Conservation (phyloP, 2,888 invertebrate genomes). For the Therioaphis trifolii region DNA sequence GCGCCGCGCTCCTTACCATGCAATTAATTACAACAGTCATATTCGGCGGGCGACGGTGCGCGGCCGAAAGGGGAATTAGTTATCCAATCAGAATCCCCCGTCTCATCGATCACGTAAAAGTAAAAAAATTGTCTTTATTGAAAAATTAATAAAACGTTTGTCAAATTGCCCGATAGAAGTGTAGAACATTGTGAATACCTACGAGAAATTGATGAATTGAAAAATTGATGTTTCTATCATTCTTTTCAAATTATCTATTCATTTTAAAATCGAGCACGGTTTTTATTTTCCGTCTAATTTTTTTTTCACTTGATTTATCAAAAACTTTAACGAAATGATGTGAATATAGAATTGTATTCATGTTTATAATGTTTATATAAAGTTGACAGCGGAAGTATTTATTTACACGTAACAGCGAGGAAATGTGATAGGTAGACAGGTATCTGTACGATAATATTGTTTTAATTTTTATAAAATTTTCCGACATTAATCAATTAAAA, state of each 20-base stretch:
- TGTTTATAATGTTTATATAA: no score
- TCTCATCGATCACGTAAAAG: conserved; percentile 19
- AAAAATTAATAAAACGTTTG: conserved; percentile 33
- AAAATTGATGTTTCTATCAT: not conserved
- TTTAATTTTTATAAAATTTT: no score
- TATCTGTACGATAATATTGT: no score
- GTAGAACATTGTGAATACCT: not conserved
- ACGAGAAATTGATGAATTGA: not conserved
- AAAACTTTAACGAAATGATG: no score
- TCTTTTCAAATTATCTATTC: not conserved
- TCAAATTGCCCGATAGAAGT: not conserved
- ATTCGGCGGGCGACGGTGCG: not conserved
- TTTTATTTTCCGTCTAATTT: not conserved
- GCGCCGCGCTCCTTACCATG: not conserved
- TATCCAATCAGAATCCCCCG: conserved; percentile 33
- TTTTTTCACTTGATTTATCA: no score
- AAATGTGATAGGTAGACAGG: no score
- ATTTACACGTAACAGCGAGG: no score
- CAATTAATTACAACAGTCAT: conserved; percentile 52
- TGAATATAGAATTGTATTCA: no score
- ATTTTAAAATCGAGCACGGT: not conserved
- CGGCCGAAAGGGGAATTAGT: conserved; percentile 10
- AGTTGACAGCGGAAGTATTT: no score
- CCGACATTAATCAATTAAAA: no score
- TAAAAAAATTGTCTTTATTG: not conserved